These are phyloP conservation scores for Antitype chi DNA, from an alignment of 2,888 invertebrate genomes.

Conservation along the genomic window DNA sequence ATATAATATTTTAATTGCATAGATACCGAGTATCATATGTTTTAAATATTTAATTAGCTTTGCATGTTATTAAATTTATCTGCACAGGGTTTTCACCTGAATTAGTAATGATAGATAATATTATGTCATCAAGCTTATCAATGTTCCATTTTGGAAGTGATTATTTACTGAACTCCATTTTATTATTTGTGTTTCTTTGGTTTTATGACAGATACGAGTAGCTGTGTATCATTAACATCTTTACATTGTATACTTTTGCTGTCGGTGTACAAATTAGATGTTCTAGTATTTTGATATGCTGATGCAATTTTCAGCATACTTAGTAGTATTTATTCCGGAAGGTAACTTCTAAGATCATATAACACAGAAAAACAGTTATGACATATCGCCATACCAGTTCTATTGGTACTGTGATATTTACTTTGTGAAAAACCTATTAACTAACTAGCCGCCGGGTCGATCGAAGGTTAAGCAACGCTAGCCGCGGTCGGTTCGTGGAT, in stretches of 20 bases:
- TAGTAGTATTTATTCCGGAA: neutral
- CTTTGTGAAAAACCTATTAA: too few relatives aligned
- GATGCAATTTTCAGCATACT: neutral
- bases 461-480: too few relatives aligned
- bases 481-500: too few relatives aligned
- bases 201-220: neutral
- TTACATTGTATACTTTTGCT: neutral
- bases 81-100: slow-evolving; percentile 27
- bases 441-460: too few relatives aligned
- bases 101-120: slow-evolving; percentile 13
- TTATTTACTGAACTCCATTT: neutral
- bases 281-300: neutral
- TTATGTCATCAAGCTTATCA: slow-evolving; percentile 28
- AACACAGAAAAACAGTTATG: neutral
- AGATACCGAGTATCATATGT: neutral
- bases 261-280: neutral
- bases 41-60: slow-evolving; percentile 18
- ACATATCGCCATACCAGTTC: neutral
- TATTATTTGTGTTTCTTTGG: neutral
- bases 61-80: slow-evolving; percentile 15
- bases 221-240: neutral
- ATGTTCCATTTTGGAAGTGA: slow-evolving; percentile 8
- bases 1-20: neutral
- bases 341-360: neutral
- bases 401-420: too few relatives aligned